A percentile compares a stretch with the other conserved stretches of the same genome.
phyloP scores from a whole-genome alignment of 2,888 invertebrate genomes.

The Drosophila eohydei region DNA sequence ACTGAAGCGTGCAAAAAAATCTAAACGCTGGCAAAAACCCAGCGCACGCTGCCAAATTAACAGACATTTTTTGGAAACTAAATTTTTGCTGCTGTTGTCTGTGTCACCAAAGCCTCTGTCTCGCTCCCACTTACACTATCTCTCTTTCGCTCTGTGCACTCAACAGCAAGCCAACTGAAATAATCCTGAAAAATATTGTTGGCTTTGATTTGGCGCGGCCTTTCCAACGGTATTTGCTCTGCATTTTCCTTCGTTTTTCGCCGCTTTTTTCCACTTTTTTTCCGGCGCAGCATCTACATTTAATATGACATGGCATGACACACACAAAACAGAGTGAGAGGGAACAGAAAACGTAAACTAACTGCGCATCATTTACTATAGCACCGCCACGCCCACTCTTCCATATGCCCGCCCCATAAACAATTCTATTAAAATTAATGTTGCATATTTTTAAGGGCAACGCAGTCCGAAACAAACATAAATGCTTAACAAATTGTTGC shows the following conservation, averaged over 20 bases:
- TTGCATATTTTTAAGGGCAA: slow-evolving; percentile 69
- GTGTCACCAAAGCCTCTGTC: slow-evolving; percentile 20
- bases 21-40: slow-evolving; percentile 60
- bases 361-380: slow-evolving; percentile 55
- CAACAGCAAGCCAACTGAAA: slow-evolving; percentile 75
- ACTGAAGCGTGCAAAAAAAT: slow-evolving; percentile 77
- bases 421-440: slow-evolving; percentile 80
- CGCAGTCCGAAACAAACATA: slow-evolving; percentile 52
- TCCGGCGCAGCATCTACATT: slow-evolving; percentile 45
- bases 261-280: slow-evolving; percentile 23
- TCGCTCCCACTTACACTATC: not conserved
- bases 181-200: slow-evolving; percentile 78
- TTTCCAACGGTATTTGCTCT: slow-evolving; percentile 30
- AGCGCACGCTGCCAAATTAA: slow-evolving; percentile 74
- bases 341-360: slow-evolving; percentile 26
- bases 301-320: slow-evolving; percentile 73
- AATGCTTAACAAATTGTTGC: slow-evolving; percentile 71
- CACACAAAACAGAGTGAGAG: slow-evolving; percentile 21
- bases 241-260: slow-evolving; percentile 6
- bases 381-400: slow-evolving; percentile 16
- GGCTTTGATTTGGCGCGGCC: slow-evolving; percentile 78
- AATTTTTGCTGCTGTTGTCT: slow-evolving; percentile 29
- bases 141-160: slow-evolving; percentile 35
- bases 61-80: slow-evolving; percentile 62
- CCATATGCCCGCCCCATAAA: slow-evolving; percentile 64